Base-by-base conservation (phyloP, 2,797 vertebrate species). In the Gadopsis bispinosus region DNA sequence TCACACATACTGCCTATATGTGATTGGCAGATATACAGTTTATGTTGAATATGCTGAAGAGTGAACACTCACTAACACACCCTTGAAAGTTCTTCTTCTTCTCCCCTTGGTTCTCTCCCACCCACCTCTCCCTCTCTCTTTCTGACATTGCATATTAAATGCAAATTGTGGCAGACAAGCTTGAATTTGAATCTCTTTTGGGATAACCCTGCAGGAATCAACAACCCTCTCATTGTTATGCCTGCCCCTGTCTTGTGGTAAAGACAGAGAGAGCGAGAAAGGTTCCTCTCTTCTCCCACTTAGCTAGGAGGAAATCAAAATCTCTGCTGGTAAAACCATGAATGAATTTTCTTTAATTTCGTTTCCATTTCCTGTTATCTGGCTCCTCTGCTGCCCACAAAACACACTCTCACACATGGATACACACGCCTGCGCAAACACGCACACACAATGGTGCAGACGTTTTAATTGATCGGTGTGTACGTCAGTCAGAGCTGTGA, bases 211-310 rank as follows among this genome's bases (percentile, higher is more conserved):
- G n/a, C 29, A 69, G 81, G 59, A 47, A 22, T 65, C 64, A 64
- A 81, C 80, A 81, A 61, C 39, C 2, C 71, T 59, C 71, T 74
- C 77, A 76, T 89, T 87, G 80, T 86, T 82, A 67, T 85, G 58
- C 60, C 33, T 65, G 5, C 17, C 26, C 45, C 53, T 53, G 51
- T 73, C 41, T 75, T 81, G 82, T 79, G 77, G 80, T 72, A 22
- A 79, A 73, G 61, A 75, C 7, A 0, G 48, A 73, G 19, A 72
- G 26, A 70, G 16, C 31, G 47, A 56, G 50, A 55, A 22, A 26
- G 59, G 31, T 41, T 64, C 7, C 7, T 73, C 53, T 75, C 60
- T 68, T 75, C 67, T 76, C 43, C 51, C 29, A 66, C 64, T 79
- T 71, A 63, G 83, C 71, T 72, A 58, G 48, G n/a, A 77, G 56